Percentiles rank a stretch among this genome's conserved stretches.
Conservation (phyloP, 2,113 vertebrate species). For the Columba janthina region DNA sequence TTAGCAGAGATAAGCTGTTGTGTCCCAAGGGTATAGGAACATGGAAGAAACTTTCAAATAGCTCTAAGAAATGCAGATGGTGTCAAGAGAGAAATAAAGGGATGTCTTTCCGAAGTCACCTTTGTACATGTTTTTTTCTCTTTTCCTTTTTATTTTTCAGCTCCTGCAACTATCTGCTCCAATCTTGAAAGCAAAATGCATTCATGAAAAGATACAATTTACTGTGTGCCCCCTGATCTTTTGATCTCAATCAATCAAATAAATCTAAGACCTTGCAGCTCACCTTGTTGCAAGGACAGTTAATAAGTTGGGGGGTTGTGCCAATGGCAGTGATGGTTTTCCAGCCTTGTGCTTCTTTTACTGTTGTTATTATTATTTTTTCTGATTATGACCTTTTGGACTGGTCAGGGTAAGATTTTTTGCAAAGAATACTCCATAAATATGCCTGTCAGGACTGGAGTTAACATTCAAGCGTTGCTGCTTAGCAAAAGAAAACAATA, state of each 20-base stretch:
- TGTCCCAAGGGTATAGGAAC: neutral
- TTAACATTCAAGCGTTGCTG: neutral
- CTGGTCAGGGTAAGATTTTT: conserved; percentile 49
- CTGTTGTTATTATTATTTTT: neutral
- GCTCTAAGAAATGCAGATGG: neutral
- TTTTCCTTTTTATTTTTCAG: neutral
- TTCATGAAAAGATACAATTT: conserved; percentile 17
- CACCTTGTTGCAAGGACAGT: neutral
- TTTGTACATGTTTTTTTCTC: neutral
- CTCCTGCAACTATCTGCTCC: conserved; percentile 16
- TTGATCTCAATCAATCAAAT: conserved; percentile 51
- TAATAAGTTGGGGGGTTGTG: neutral
- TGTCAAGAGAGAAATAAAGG: neutral
- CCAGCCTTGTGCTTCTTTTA: neutral
- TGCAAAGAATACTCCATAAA: conserved; percentile 30
- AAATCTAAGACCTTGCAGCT: conserved; percentile 29
- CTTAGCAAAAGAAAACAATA: conserved; percentile 22
- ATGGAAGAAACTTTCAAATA: neutral
- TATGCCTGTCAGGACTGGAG: neutral
- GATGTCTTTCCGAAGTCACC: conserved; percentile 30
- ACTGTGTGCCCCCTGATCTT: neutral
- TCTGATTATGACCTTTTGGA: conserved; percentile 16
- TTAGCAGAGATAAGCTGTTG: conserved; percentile 39
- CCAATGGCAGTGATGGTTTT: neutral
- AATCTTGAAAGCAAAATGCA: neutral